Conservation (phyloP, 30 jellyfish, hydroid and myxozoan species). For the Morbakka virulenta region DNA sequence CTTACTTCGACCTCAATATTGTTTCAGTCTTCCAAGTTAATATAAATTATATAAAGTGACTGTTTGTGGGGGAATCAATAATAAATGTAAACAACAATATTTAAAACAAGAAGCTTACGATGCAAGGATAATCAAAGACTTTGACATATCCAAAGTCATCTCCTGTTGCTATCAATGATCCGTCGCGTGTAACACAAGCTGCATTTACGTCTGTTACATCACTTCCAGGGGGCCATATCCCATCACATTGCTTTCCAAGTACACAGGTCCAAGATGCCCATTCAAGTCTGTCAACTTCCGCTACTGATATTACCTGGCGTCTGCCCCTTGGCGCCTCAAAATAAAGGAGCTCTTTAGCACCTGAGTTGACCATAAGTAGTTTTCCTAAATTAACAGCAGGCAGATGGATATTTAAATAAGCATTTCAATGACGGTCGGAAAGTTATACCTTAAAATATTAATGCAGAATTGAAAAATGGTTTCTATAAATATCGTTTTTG, state of each 20-base stretch:
- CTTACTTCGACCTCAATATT: too few relatives aligned
- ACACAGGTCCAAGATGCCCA: constrained; percentile 96
- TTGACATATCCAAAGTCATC: constrained; percentile 94
- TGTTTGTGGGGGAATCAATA: too few relatives aligned
- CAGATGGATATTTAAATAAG: too few relatives aligned
- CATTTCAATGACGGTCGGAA: too few relatives aligned
- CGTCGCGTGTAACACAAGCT: constrained; percentile 75
- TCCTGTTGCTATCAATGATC: constrained; percentile 83
- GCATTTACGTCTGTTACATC: constrained; percentile 95
- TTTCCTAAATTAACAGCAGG: too few relatives aligned
- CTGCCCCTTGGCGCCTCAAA: constrained; percentile 95
- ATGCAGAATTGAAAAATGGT: too few relatives aligned
- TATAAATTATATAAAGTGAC: too few relatives aligned
- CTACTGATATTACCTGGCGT: constrained; percentile 55
- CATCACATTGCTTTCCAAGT: constrained; percentile 82
- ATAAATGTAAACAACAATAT: too few relatives aligned
- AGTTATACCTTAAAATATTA: too few relatives aligned
- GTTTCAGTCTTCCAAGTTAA: too few relatives aligned
- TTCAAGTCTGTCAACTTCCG: constrained; percentile 55
- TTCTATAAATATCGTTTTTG: too few relatives aligned
- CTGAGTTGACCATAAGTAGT: constrained; percentile 74
- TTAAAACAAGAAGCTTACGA: too few relatives aligned
- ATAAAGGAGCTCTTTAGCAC: constrained; percentile 83
- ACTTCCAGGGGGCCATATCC: constrained; percentile 91
- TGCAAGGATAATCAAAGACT: constrained; percentile 75